Evolutionary conservation across 1,140 invertebrate species (phyloP), one percentile per base, ranked within the genome.

Genomic region (Pogonus chalceus): DNA sequence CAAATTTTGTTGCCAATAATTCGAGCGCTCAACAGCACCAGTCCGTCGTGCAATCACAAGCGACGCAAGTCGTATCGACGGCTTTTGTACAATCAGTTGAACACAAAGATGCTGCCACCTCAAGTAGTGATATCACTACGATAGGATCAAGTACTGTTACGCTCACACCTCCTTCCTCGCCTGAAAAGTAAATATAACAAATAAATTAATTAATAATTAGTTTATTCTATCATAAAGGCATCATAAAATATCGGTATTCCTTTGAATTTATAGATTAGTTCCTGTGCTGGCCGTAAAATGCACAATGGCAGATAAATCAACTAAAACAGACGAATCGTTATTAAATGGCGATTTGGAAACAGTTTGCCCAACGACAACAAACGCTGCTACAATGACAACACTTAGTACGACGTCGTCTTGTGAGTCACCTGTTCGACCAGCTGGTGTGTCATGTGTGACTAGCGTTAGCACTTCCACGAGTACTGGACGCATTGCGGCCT

Each of bases 151-250:
- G 72, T 65, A 70, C 71, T 57, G 69, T 75, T 60, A 72, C 74
- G 57, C 70, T 78, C 58, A 78, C 78, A 63, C 78, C 78, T 56
- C 78, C 77, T 59, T 74, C 70, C 71, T 80, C 78, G 63, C 78
- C 78, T 58, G 76, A 79, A 69, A 79, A 79, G 76, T 79, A 72
- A 72, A 77, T 73, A 31, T 31, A 14, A 7, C 26, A 31, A 31
- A 31, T 14, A 31, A 31, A 31, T 31, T 4, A 31, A 14, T 7
- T 31, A 31, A 4, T 31, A 31, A 31, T 7, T 68, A 66, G 56
- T 64, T 68, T 66, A 57, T 67, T 65, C 56, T 64, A 49, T 24
- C 49, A n/a, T 55, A 24, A 47, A 51, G 20, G 46, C 18, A 43
- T 3, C 23, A 2, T 54, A 54, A 31, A 46, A 24, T 37, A 50